Conservation (phyloP, 2,113 vertebrate genomes). For the Stigmatopora argus region DNA sequence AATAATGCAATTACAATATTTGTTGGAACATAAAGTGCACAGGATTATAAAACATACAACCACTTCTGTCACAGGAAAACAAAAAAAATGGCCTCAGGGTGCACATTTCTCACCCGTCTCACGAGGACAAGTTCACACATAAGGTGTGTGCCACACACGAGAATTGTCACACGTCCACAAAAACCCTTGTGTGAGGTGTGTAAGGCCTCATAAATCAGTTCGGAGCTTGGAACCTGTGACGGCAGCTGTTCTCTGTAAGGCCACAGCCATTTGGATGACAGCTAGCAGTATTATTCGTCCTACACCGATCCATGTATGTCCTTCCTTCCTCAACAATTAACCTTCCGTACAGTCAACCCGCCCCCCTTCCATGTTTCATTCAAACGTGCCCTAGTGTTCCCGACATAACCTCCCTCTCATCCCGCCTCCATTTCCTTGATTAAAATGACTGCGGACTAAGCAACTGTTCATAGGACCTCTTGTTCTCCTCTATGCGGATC, state of each 20-base stretch:
- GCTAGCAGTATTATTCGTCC: conserved; percentile 4
- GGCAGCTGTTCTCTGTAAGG: conserved; percentile 44
- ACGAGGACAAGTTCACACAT: conserved; percentile 1
- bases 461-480: conserved; percentile 20
- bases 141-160: not conserved
- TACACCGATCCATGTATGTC: not conserved
- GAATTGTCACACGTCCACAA: conserved; percentile 16
- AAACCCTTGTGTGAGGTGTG: conserved; percentile 25
- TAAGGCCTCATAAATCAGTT: conserved; percentile 50
- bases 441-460: conserved; percentile 40
- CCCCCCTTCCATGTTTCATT: conserved; percentile 16
- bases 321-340: conserved; percentile 39
- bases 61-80: conserved; percentile 19
- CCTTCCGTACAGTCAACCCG: conserved; percentile 5
- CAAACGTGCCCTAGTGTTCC: conserved; percentile 4
- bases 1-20: conserved; percentile 19
- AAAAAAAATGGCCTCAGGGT: not conserved
- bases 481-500: not conserved
- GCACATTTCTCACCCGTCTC: conserved; percentile 24
- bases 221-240: conserved; percentile 14
- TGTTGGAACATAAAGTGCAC: no score
- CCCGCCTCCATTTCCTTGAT: conserved; percentile 62
- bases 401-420: conserved; percentile 19
- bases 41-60: conserved; percentile 6
- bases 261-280: conserved; percentile 51